These are phyloP conservation scores for Dendroctonus valens DNA, from an alignment of 1,140 invertebrate species.

Conservation along the genomic window DNA sequence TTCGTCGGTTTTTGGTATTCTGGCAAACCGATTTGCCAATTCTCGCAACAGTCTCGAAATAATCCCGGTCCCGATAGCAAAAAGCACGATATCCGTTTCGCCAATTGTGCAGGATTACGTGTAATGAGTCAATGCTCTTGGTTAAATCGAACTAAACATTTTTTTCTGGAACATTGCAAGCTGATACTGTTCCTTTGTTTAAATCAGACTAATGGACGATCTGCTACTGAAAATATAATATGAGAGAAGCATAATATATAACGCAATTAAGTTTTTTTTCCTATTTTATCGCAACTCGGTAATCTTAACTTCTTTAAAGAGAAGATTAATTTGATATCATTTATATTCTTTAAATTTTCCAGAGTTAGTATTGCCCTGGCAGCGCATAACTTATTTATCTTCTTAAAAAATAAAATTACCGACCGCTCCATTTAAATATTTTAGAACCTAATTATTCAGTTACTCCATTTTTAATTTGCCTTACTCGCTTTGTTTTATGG, in stretches of 20 bases:
- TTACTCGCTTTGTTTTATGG: conserved; percentile 22
- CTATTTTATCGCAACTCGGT: conserved; percentile 6
- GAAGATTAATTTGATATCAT: conserved; percentile 24
- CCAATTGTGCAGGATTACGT: too few relatives aligned
- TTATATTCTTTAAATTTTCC: conserved; percentile 26
- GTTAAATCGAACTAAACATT: too few relatives aligned
- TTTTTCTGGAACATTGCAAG: too few relatives aligned
- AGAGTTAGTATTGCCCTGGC: conserved; percentile 16
- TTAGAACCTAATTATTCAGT: conserved; percentile 27
- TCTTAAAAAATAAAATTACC: conserved; percentile 25
- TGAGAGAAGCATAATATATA: neutral
- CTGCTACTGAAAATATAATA: neutral
- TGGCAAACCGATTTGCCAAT: too few relatives aligned
- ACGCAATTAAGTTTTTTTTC: neutral
- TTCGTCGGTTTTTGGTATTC: too few relatives aligned
- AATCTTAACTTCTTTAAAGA: conserved; percentile 12
- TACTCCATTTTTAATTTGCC: conserved; percentile 25
- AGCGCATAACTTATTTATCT: conserved; percentile 29
- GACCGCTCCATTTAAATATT: conserved; percentile 25
- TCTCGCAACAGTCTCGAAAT: too few relatives aligned
- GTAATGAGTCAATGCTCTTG: too few relatives aligned
- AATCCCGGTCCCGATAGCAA: too few relatives aligned
- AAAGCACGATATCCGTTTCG: too few relatives aligned
- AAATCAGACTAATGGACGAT: too few relatives aligned
- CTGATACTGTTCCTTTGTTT: too few relatives aligned